Evolutionary conservation across 2,888 invertebrate genomes (phyloP), one percentile per base, ranked within the genome.

Genomic region (Drosophila paucipuncta): DNA sequence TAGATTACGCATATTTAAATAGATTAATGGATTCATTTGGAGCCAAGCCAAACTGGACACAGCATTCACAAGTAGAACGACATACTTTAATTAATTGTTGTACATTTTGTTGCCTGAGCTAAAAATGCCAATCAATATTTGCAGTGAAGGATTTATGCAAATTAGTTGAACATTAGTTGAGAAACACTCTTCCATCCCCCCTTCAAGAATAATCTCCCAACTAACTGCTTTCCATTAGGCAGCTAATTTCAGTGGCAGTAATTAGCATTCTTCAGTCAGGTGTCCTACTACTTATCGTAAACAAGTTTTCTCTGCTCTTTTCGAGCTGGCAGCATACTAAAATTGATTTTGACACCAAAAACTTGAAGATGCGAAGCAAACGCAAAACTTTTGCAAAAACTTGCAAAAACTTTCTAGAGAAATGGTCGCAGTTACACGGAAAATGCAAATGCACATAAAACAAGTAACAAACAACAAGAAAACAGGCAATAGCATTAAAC

Each of bases 271-370:
- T 55, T 30, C 49, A 67, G 31, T 60, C 58, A 70, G 73, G 68
- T 76, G 66, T 57, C 6, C 18, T 28, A 35, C 55, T n/a, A 60
- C 61, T 66, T 74, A 72, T 66, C 71, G 71, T 68, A 69, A 73
- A 58, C 35, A 59, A 53, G 61, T 43, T 63, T 49, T 69, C 49
- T n/a, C 25, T 55, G 61, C 57, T 47, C 50, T 63, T 65, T 62
- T 55, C 28, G n/a, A 57, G 59, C 53, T 63, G 47, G 10, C 74
- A 59, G 71, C 68, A 54, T 66, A 66, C 59, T 71, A 28, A 82
- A 89, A 85, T 85, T 85, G 85, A 85, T 85, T 90, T 88, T 90
- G 85, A 90, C 90, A 90, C 84, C 86, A 74, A 54, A 31, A 76
- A 61, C 18, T 67, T 77, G 28, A 47, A 47, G 47, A 47, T 57